A percentile compares a stretch with the other conserved stretches of the same genome.
phyloP scores from a whole-genome alignment of 2,888 invertebrate genomes.

The Orchesellides sinensis region DNA sequence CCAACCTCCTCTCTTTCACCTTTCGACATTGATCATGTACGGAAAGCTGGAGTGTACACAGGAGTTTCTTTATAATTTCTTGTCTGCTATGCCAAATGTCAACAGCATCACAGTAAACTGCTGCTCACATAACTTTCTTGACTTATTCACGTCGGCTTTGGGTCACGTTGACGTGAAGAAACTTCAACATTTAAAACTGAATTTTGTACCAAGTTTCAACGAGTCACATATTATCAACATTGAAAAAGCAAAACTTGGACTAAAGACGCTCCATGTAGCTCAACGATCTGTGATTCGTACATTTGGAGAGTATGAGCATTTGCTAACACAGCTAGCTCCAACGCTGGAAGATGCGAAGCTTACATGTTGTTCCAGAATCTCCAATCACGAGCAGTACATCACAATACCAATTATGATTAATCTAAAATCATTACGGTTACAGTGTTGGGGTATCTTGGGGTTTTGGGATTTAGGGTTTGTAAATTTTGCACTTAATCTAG shows the following conservation, averaged over 20 bases:
- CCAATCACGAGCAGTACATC: conserved; percentile 33
- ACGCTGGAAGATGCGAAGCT: conserved; percentile 47
- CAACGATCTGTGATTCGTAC: conserved; percentile 27
- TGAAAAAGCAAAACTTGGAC: conserved; percentile 24
- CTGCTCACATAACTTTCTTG: conserved; percentile 29
- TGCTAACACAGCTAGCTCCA: conserved; percentile 19
- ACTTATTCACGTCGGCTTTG: conserved; percentile 27
- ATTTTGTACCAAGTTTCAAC: conserved; percentile 38
- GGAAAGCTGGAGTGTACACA: conserved; percentile 34
- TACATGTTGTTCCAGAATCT: conserved; percentile 23
- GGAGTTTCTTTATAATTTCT: conserved; percentile 51
- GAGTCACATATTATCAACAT: conserved; percentile 31
- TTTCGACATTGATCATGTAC: conserved; percentile 41
- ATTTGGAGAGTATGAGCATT: conserved; percentile 15
- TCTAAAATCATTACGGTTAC: conserved; percentile 21
- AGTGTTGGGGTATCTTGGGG: conserved; percentile 41
- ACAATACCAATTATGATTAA: conserved; percentile 32
- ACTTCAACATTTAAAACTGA: conserved; percentile 29
- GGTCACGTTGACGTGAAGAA: not conserved
- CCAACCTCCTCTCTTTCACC: conserved; percentile 23
- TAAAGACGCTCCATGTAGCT: conserved; percentile 36
- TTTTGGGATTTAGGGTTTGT: conserved; percentile 45
- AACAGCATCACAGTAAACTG: conserved; percentile 38
- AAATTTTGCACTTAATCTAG: conserved; percentile 25
- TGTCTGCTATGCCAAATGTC: conserved; percentile 58